These are phyloP conservation scores for Paramormyrops kingsleyae DNA, from an alignment of 2,113 vertebrate genomes.

Conservation along the genomic window DNA sequence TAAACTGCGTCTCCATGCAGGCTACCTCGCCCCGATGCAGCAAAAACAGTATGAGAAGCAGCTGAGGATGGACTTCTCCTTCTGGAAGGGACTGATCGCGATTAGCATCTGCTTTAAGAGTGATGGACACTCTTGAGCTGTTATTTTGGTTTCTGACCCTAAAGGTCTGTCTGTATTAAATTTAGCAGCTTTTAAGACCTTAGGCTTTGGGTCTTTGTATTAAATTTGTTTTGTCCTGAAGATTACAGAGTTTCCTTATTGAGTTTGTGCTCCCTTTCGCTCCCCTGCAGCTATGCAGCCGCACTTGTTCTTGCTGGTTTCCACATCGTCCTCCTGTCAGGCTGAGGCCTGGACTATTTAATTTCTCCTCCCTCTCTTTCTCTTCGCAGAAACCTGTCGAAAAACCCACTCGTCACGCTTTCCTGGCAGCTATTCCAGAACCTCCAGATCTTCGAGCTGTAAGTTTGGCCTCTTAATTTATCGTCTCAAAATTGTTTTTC, in stretches of 20 bases:
- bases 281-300: slow-evolving; percentile 1
- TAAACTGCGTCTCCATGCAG: not conserved
- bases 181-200: slow-evolving; percentile 31
- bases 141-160: slow-evolving; percentile 16
- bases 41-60: not conserved
- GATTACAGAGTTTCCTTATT: slow-evolving; percentile 38
- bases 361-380: slow-evolving; percentile 11
- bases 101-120: slow-evolving; percentile 10
- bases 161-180: slow-evolving; percentile 24
- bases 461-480: slow-evolving; percentile 49
- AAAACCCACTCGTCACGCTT: slow-evolving; percentile 75
- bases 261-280: slow-evolving; percentile 19
- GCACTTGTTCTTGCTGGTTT: slow-evolving; percentile 22
- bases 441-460: slow-evolving; percentile 77
- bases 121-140: slow-evolving; percentile 19
- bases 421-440: slow-evolving; percentile 85
- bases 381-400: slow-evolving; percentile 72
- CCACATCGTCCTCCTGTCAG: slow-evolving; percentile 20
- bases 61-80: not conserved
- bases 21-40: not conserved
- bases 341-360: not conserved
- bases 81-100: not conserved
- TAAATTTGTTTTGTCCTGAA: slow-evolving; percentile 39
- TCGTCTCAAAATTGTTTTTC: not conserved
- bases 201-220: slow-evolving; percentile 23